These are phyloP conservation scores for Halocynthia aurantium DNA, from an alignment of 23 tunicate species.

Conservation along the genomic window DNA sequence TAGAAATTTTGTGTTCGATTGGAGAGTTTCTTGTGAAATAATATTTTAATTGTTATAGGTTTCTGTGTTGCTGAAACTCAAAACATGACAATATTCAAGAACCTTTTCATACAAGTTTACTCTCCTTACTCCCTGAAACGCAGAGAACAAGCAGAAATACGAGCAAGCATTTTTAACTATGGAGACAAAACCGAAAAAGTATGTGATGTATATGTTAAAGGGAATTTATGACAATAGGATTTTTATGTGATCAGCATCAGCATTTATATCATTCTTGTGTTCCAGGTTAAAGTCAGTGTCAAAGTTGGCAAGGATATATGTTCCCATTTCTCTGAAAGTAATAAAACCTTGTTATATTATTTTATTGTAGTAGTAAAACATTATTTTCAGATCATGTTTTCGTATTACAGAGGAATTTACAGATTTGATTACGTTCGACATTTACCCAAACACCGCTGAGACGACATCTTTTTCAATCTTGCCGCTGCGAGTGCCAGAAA, in stretches of 20 bases:
- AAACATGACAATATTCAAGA: conserved; percentile 25
- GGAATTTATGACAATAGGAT: neutral
- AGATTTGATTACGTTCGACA: neutral
- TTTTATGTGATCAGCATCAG: neutral
- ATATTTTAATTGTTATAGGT: conserved; percentile 17
- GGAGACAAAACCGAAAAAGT: conserved; percentile 8
- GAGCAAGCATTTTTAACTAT: conserved; percentile 37
- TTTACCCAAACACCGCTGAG: neutral
- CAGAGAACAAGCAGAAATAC: conserved; percentile 37
- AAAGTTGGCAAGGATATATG: conserved; percentile 21
- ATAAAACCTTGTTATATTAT: neutral
- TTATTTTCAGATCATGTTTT: neutral
- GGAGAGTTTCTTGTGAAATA: neutral
- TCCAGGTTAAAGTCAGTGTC: conserved; percentile 8
- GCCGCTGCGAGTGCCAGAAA: conserved; percentile 9
- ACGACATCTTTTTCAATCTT: neutral
- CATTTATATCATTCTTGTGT: neutral
- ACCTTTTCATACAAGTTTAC: conserved; percentile 38
- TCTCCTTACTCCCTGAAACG: conserved; percentile 48
- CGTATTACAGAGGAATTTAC: neutral
- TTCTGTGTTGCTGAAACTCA: conserved; percentile 42
- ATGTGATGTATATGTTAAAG: neutral
- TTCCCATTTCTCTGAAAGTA: conserved; percentile 19
- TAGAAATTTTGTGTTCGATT: neutral
- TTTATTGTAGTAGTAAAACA: neutral